These are phyloP conservation scores for Aramus guarauna DNA, from an alignment of 2,113 vertebrate genomes.

Conservation along the genomic window DNA sequence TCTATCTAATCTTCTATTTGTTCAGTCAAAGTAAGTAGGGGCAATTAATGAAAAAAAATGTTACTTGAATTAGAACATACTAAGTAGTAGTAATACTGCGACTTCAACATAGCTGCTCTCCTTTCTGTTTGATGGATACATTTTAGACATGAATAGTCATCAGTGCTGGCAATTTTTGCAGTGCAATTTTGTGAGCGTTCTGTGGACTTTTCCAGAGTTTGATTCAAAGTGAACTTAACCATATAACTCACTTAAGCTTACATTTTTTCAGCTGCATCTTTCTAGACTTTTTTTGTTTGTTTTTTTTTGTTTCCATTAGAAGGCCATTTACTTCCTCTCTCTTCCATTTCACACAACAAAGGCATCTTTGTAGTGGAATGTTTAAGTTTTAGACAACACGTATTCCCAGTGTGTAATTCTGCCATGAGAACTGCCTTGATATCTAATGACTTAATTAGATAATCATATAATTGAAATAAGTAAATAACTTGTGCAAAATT, in stretches of 20 bases:
- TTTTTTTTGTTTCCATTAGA: neutral
- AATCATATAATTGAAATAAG: constrained; percentile 58
- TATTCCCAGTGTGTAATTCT: constrained; percentile 39
- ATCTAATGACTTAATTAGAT: constrained; percentile 67
- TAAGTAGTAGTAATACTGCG: neutral
- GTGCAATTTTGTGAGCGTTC: neutral
- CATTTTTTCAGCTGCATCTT: neutral
- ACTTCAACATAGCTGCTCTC: neutral
- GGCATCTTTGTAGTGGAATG: neutral
- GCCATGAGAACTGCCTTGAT: constrained; percentile 43
- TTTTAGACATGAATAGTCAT: neutral
- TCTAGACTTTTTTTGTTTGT: no score
- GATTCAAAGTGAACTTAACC: neutral
- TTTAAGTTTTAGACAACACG: neutral
- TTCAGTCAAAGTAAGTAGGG: neutral
- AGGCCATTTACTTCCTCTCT: neutral
- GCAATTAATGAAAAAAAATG: neutral
- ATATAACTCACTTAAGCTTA: neutral
- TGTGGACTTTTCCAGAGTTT: neutral
- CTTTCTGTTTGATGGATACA: neutral
- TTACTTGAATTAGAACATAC: neutral
- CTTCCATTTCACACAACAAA: neutral
- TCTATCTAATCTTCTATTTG: neutral
- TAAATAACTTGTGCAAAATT: constrained; percentile 23
- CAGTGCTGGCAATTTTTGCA: neutral